A percentile compares a stretch with the other conserved stretches of the same genome.
phyloP scores from a whole-genome alignment of 2,888 invertebrate genomes.

The Quadriops clusia region DNA sequence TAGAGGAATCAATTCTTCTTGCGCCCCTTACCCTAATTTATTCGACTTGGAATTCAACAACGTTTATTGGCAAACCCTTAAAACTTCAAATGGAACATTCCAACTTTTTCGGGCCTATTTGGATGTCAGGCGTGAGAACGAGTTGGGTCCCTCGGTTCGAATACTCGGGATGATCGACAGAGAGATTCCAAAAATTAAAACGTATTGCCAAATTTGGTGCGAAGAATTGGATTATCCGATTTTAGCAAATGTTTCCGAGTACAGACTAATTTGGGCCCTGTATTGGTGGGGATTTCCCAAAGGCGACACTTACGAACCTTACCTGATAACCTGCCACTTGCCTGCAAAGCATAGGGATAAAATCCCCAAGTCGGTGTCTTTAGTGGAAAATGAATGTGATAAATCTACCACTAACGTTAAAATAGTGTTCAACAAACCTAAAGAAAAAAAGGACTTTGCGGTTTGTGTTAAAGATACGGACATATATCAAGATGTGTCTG shows the following conservation, averaged over 20 bases:
- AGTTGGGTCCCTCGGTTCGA: conserved; percentile 71
- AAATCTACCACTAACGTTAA: conserved; percentile 74
- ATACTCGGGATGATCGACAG: conserved; percentile 78
- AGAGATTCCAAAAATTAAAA: conserved; percentile 70
- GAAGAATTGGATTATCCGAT: conserved; percentile 72
- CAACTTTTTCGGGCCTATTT: conserved; percentile 84
- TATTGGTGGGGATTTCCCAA: conserved; percentile 94
- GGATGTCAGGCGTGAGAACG: conserved; percentile 65
- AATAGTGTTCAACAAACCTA: conserved; percentile 69
- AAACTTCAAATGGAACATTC: conserved; percentile 75
- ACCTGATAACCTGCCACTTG: conserved; percentile 78
- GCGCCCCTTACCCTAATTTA: conserved; percentile 77
- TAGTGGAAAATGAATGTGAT: conserved; percentile 77
- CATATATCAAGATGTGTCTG: conserved; percentile 80
- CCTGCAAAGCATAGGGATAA: conserved; percentile 61
- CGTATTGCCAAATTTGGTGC: conserved; percentile 84
- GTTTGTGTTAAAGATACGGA: conserved; percentile 91
- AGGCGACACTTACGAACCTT: conserved; percentile 83
- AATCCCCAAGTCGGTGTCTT: conserved; percentile 71
- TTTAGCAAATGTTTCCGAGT: conserved; percentile 71
- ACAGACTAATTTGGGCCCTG: conserved; percentile 88
- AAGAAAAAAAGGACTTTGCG: conserved; percentile 66
- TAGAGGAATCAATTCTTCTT: conserved; percentile 55
- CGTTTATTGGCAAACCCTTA: conserved; percentile 83
- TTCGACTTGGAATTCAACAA: conserved; percentile 89